phyloP scores from a whole-genome alignment of 2,113 vertebrate species.

The Bos taurus region ARS-UCD2.0 NC_037328.1:135403501-135404000 shows the following conservation, averaged over 20 bases:
- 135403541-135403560: background rate
- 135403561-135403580: background rate
- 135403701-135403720: background rate
- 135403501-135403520: background rate
- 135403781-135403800: background rate
- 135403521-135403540: background rate
- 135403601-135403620: background rate
- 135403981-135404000: background rate
- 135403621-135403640: too few species aligned
- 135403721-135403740: background rate
- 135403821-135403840: background rate
- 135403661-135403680: background rate
- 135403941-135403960: background rate
- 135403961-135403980: background rate
- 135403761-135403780: background rate
- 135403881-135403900: accelerated
- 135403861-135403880: background rate
- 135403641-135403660: background rate
- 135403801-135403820: background rate
- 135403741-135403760: background rate
- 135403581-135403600: background rate
- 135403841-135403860: accelerated
- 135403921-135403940: background rate
- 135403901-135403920: background rate
- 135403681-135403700: background rate